Evolutionary conservation across 2,888 invertebrate species (phyloP).

Genomic region (Cynaeus angustus): DNA sequence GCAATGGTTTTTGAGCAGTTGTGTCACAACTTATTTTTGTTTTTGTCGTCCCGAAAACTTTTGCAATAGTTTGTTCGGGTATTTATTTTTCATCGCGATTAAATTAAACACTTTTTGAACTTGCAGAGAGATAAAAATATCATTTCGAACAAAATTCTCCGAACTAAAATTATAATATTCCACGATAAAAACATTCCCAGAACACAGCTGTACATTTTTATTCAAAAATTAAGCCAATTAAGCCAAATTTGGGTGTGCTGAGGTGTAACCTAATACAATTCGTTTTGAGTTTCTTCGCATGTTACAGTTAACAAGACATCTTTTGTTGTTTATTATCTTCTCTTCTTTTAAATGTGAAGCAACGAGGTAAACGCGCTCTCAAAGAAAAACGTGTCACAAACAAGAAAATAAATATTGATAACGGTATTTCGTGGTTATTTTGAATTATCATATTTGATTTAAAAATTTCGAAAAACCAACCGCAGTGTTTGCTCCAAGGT

Average conservation of each 20-base stretch:
- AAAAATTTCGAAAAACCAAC: conserved; percentile 41
- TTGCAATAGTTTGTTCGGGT: background rate
- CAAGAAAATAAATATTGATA: conserved; percentile 36
- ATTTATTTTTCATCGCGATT: conserved; percentile 35
- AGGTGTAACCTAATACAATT: conserved; percentile 31
- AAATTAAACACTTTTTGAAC: conserved; percentile 30
- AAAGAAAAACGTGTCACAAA: conserved; percentile 19
- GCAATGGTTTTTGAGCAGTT: background rate
- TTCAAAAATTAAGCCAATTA: conserved; percentile 35
- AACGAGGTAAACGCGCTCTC: background rate
- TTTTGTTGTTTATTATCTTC: conserved; percentile 14
- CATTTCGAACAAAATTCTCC: conserved; percentile 20
- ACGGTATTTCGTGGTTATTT: conserved; percentile 37
- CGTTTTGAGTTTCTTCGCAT: conserved; percentile 20
- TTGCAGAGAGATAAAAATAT: conserved; percentile 30
- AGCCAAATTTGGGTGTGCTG: conserved; percentile 29
- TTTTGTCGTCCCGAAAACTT: conserved; percentile 1
- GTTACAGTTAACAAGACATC: conserved; percentile 7
- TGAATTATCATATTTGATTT: conserved; percentile 27
- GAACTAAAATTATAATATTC: conserved; percentile 33
- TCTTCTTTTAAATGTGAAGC: no score
- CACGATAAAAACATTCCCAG: conserved; percentile 27
- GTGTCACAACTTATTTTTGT: conserved; percentile 4
- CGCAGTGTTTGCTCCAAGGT: conserved; percentile 32
- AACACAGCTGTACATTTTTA: conserved; percentile 33